Conservation (phyloP, 2,113 vertebrate genomes). For the Labeo catla region DNA sequence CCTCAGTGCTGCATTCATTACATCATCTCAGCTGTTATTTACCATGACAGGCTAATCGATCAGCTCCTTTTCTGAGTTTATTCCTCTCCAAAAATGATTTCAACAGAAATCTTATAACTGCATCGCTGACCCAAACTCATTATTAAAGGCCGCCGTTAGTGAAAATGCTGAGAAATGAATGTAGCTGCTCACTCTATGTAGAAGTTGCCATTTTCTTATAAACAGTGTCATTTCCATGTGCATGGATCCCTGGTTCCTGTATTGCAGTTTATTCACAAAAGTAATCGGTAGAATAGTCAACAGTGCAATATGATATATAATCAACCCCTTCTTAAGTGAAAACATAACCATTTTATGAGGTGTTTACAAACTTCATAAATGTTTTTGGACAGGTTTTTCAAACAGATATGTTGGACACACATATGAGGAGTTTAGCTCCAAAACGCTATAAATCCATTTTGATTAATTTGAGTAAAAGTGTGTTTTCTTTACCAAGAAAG, state of each 20-base stretch:
- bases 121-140: background rate
- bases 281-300: background rate
- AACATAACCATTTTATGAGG: background rate
- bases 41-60: constrained; percentile 39
- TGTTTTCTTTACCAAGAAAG: no score
- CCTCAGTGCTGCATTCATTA: constrained; percentile 34
- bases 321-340: background rate
- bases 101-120: background rate
- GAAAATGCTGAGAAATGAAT: background rate
- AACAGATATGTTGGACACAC: no score
- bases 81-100: background rate
- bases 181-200: background rate
- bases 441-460: no score
- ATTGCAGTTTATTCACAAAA: background rate
- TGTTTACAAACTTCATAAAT: background rate
- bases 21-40: constrained; percentile 44
- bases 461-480: no score
- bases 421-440: no score
- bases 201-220: background rate
- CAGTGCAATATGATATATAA: background rate
- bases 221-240: background rate
- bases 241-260: background rate
- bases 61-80: constrained; percentile 21
- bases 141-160: background rate
- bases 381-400: background rate